Evolutionary conservation across 2,113 vertebrate genomes (phyloP).

Genomic region (Regulus satrapa): DNA sequence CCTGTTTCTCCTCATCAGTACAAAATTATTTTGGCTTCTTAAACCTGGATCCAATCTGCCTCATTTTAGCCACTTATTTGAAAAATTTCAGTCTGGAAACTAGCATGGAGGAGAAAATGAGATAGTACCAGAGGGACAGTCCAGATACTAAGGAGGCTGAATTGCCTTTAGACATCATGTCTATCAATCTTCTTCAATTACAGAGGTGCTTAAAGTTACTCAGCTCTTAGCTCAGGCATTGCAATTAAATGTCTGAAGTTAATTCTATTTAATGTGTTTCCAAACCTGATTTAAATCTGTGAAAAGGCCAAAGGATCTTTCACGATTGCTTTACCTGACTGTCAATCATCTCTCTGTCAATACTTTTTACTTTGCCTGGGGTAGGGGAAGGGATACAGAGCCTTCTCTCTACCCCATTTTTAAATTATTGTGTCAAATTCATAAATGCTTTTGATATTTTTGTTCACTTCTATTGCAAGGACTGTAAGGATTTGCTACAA

Average conservation of each 20-base stretch:
- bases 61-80: background rate
- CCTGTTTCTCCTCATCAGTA: background rate
- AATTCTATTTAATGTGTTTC: background rate
- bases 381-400: background rate
- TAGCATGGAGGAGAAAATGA: background rate
- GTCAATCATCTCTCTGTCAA: background rate
- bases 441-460: background rate
- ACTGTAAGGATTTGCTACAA: background rate
- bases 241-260: constrained; percentile 25
- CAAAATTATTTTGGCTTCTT: background rate
- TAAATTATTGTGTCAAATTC: background rate
- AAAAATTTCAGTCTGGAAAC: background rate
- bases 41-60: background rate
- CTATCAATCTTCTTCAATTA: constrained; percentile 13
- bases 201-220: constrained; percentile 11
- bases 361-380: background rate
- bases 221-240: background rate
- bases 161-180: background rate
- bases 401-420: background rate
- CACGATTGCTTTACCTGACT: background rate
- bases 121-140: background rate
- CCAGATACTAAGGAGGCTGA: background rate
- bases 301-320: background rate
- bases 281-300: background rate
- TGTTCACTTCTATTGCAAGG: background rate